phyloP scores from a whole-genome alignment of 1,140 invertebrate genomes.

The Drosophila oshimai region DNA sequence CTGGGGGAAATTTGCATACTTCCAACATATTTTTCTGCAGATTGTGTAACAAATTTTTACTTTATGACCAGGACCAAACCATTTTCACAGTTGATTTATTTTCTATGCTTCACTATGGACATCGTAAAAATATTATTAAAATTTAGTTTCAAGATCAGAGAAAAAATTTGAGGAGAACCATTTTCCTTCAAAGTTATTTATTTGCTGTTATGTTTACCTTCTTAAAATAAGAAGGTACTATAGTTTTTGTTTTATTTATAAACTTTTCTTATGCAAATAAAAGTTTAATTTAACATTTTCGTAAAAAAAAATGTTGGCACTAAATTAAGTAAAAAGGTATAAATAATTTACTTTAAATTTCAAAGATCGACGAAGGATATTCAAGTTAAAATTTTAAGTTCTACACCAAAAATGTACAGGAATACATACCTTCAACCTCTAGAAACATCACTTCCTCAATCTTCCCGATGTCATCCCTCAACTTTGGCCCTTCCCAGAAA shows the following conservation, averaged over 20 bases:
- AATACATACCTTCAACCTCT: not conserved
- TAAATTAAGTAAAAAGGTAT: too few relatives aligned
- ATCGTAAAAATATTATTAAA: not conserved
- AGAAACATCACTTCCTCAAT: conserved; percentile 1
- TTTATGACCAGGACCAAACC: conserved; percentile 47
- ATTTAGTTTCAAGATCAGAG: not conserved
- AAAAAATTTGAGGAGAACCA: not conserved
- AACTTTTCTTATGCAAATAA: too few relatives aligned
- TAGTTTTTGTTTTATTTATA: too few relatives aligned
- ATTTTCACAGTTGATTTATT: conserved; percentile 74
- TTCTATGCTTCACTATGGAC: conserved; percentile 12
- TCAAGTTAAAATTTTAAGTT: too few relatives aligned
- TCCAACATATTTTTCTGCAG: conserved; percentile 65
- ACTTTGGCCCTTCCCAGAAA: conserved; percentile 24
- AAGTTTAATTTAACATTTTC: too few relatives aligned
- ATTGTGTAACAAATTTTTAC: conserved; percentile 63
- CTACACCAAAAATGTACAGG: too few relatives aligned
- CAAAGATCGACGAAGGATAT: too few relatives aligned
- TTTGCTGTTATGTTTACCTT: too few relatives aligned
- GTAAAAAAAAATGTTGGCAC: too few relatives aligned
- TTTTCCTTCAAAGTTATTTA: too few relatives aligned
- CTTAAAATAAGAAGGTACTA: too few relatives aligned
- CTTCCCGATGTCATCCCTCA: not conserved
- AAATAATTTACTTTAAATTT: too few relatives aligned
- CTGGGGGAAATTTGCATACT: conserved; percentile 60